Base-by-base conservation (phyloP, 2,888 invertebrate genomes). In the Chironomus tentans region DNA sequence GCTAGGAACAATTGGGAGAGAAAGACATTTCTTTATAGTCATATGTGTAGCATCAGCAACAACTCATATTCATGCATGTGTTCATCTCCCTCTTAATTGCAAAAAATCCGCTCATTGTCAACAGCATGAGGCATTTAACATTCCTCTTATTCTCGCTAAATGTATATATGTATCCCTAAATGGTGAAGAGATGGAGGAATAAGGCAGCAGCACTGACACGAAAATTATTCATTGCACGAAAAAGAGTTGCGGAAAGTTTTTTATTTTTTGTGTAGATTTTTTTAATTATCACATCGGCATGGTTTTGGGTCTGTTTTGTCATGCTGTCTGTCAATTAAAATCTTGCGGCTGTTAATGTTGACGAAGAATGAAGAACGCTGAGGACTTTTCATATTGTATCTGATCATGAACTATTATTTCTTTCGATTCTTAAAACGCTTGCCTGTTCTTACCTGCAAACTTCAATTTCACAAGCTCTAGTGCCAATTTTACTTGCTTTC, bases 91-190 rank as follows among this genome's bases (percentile, higher is more conserved):
- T 65, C 15, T 65, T 65, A 65, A 65, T 65, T 65, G 65, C 22
- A 65, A 65, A 65, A 65, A 65, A 65, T 65, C 65, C 65, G 24
- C 65, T 65, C 24, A 13, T 65, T 65, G 65, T 22, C 22, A 65
- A 24, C 65, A 65, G 56, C 56, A 56, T 15, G 15, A 56, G 18
- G 15, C 56, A 56, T 56, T 56, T 56, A 56, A 56, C 56, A 56
- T 18, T 50, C 15, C 13, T 13, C 50, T n/a, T 15, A 50, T 38
- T 10, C 1, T 10, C 1, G 38, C 38, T 10, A 2, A 10, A 38
- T 38, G 38, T 38, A 38, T 38, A 2, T 38, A 38, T 28, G 28
- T 38, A 38, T 38, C 38, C 38, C 2, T 38, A 38, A 38, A 38
- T 38, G 38, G 38, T 10, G 38, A 38, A 10, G 38, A 10, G 38